phyloP scores from a whole-genome alignment of 2,113 vertebrate species.

The Python bivittatus region DNA sequence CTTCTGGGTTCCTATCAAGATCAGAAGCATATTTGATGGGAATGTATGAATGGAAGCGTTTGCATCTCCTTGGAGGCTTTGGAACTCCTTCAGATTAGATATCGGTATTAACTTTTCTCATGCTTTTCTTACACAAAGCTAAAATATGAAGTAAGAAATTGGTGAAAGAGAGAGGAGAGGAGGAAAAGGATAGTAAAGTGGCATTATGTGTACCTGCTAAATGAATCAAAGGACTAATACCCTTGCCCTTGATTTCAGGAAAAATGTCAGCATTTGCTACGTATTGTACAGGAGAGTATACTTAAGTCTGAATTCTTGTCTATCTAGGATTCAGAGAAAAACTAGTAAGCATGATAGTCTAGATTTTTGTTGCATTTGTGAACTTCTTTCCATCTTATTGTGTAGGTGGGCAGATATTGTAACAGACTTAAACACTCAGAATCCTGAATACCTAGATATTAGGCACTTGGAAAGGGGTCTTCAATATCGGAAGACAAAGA shows the following conservation, averaged over 20 bases:
- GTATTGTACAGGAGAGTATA: not conserved
- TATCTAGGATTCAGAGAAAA: not conserved
- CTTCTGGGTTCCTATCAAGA: not conserved
- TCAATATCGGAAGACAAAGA: constrained; percentile 95
- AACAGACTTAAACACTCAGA: constrained; percentile 96
- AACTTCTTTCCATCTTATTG: constrained; percentile 25
- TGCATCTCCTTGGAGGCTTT: not conserved
- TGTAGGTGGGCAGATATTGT: constrained; percentile 93
- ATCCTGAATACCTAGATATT: constrained; percentile 96
- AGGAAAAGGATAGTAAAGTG: not conserved
- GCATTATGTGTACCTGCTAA: not conserved
- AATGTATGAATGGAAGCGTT: not conserved
- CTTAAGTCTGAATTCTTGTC: not conserved
- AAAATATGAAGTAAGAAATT: not conserved
- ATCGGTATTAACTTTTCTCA: not conserved
- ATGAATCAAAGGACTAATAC: not conserved
- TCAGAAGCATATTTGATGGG: not conserved
- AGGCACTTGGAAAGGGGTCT: constrained; percentile 94
- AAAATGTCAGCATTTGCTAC: not conserved
- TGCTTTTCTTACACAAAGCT: not conserved
- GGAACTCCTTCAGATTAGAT: not conserved
- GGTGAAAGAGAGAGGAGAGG: not conserved
- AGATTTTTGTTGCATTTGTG: not conserved
- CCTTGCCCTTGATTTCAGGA: not conserved
- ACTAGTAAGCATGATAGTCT: not conserved